Percentiles rank a stretch among this genome's conserved stretches.
Evolutionary conservation across 2,797 vertebrate genomes (phyloP).

Genomic region (Carapus acus): DNA sequence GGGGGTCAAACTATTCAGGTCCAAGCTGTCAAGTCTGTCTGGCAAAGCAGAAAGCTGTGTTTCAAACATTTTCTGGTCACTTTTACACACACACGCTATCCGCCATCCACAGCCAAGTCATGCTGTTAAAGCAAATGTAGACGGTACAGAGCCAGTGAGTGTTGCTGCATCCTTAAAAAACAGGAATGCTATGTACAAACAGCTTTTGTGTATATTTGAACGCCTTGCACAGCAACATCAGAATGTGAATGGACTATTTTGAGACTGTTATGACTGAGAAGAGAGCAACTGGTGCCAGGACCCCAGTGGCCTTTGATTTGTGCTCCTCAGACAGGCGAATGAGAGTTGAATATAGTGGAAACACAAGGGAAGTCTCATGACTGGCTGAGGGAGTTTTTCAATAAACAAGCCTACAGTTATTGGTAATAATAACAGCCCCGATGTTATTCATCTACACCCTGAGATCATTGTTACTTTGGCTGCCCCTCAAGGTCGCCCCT

Average conservation of each 20-base stretch:
- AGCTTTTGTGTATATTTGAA: slow-evolving; percentile 19
- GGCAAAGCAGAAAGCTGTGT: slow-evolving; percentile 17
- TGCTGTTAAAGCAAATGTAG: slow-evolving; percentile 1
- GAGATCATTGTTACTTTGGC: slow-evolving; percentile 11
- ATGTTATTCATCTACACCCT: slow-evolving; percentile 37
- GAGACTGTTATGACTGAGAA: slow-evolving; percentile 51
- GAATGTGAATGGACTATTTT: slow-evolving; percentile 46
- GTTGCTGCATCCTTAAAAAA: slow-evolving; percentile 5
- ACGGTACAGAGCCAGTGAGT: slow-evolving; percentile 11
- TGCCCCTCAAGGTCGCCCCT: slow-evolving; percentile 22
- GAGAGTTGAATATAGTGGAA: slow-evolving; percentile 36
- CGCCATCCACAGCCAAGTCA: neutral
- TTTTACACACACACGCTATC: slow-evolving; percentile 8
- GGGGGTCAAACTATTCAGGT: slow-evolving; percentile 20
- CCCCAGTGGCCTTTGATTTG: slow-evolving; percentile 23
- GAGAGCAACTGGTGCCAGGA: slow-evolving; percentile 50
- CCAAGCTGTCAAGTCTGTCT: slow-evolving; percentile 1
- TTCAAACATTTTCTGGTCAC: slow-evolving; percentile 30
- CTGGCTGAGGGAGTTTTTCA: slow-evolving; percentile 30
- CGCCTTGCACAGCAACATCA: slow-evolving; percentile 8
- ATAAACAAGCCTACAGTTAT: slow-evolving; percentile 42
- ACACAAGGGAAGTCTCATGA: slow-evolving; percentile 41
- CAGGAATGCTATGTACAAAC: slow-evolving; percentile 28
- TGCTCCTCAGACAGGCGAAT: slow-evolving; percentile 28
- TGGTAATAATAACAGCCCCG: slow-evolving; percentile 41